phyloP scores from a whole-genome alignment of 1,140 invertebrate genomes.

The Platorchestia sp. region DNA sequence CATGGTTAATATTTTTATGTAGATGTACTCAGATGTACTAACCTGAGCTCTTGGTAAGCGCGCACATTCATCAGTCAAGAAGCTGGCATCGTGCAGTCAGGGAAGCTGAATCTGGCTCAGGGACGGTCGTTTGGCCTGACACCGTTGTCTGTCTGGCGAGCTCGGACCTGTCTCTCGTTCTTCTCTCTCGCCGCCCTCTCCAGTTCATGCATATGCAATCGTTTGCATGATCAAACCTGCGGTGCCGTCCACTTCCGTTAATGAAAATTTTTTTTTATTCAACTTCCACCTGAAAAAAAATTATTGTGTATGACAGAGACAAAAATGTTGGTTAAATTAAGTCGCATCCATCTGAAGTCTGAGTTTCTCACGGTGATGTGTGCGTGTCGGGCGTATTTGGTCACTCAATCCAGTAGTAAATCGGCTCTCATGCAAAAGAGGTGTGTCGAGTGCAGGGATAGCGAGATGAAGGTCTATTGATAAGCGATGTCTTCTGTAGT shows the following conservation, averaged over 20 bases:
- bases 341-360: background rate
- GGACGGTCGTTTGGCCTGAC: background rate
- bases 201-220: background rate
- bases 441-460: background rate
- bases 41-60: background rate
- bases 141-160: background rate
- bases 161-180: background rate
- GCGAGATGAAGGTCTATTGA: background rate
- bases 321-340: background rate
- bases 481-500: background rate
- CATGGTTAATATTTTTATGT: background rate
- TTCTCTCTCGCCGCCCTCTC: background rate
- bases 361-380: background rate
- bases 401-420: background rate
- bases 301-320: background rate
- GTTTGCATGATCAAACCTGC: background rate
- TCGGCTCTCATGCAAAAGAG: background rate
- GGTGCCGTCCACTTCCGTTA: constrained; percentile 4
- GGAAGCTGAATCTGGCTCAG: background rate
- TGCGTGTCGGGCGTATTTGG: background rate
- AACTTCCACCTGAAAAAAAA: no score
- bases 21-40: background rate
- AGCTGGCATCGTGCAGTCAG: background rate
- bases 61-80: background rate
- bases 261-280: constrained; percentile 9